These are phyloP conservation scores for Botrylloides violaceus DNA, from an alignment of 23 tunicate genomes.

Conservation along the genomic window DNA sequence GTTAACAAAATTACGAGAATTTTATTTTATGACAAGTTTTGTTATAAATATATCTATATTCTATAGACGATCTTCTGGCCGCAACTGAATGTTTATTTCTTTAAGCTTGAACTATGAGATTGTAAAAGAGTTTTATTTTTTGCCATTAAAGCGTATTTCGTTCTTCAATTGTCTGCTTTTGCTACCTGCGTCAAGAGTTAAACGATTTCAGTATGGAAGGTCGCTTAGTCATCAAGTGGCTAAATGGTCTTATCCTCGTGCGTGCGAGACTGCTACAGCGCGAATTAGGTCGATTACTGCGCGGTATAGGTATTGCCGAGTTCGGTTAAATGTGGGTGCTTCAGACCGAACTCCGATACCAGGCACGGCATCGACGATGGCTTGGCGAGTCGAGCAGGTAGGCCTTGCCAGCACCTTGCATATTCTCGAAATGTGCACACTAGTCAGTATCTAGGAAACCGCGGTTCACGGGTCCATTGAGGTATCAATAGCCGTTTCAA, in stretches of 20 bases:
- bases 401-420: no score
- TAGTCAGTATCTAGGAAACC: no score
- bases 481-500: no score
- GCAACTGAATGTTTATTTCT: constrained; percentile 21
- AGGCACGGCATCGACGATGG: no score
- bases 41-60: constrained; percentile 20
- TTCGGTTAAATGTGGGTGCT: no score
- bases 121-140: constrained; percentile 73
- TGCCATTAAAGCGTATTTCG: constrained; percentile 49
- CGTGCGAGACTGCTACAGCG: not conserved
- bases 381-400: no score
- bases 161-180: constrained; percentile 10
- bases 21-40: constrained; percentile 21
- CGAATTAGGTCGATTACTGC: no score
- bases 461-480: no score
- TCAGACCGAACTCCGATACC: no score
- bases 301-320: no score
- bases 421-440: no score
- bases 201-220: not conserved
- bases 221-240: not conserved
- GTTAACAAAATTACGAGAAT: constrained; percentile 23
- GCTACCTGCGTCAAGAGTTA: no score
- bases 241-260: constrained; percentile 2
- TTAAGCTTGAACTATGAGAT: constrained; percentile 43
- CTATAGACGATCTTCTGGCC: constrained; percentile 25